Percentiles rank a stretch among this genome's conserved stretches.
phyloP scores from a whole-genome alignment of 2,888 invertebrate species.

The Didymodactylos carnosus region DNA sequence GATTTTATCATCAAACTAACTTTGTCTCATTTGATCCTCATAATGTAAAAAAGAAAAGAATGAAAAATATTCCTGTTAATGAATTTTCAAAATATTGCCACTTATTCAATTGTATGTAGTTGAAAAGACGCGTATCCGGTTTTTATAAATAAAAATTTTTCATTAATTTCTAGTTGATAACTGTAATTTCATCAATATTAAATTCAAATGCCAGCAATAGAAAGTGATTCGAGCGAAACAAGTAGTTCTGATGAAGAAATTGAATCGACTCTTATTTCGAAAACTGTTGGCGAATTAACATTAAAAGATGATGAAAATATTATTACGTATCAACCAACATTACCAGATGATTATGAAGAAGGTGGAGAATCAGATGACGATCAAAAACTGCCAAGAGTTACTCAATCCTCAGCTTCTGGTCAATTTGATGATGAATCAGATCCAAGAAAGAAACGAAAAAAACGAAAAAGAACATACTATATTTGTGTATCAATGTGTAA shows the following conservation, averaged over 20 bases:
- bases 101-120: too few relatives aligned
- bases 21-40: too few relatives aligned
- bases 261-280: background rate
- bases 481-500: slow-evolving; percentile 12
- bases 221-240: too few relatives aligned
- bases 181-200: too few relatives aligned
- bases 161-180: too few relatives aligned
- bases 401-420: background rate
- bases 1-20: too few relatives aligned
- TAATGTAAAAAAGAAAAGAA: too few relatives aligned
- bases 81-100: too few relatives aligned
- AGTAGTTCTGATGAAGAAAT: background rate
- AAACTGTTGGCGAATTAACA: background rate
- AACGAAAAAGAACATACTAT: background rate
- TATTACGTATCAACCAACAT: background rate
- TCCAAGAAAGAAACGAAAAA: background rate
- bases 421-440: background rate
- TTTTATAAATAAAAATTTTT: too few relatives aligned
- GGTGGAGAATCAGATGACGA: background rate
- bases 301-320: background rate
- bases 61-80: too few relatives aligned
- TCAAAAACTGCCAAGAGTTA: background rate
- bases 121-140: too few relatives aligned
- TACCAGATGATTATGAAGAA: background rate
- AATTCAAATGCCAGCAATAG: too few relatives aligned